These are phyloP conservation scores for Malacosoma neustria DNA, from an alignment of 2,888 invertebrate species.

Conservation along the genomic window DNA sequence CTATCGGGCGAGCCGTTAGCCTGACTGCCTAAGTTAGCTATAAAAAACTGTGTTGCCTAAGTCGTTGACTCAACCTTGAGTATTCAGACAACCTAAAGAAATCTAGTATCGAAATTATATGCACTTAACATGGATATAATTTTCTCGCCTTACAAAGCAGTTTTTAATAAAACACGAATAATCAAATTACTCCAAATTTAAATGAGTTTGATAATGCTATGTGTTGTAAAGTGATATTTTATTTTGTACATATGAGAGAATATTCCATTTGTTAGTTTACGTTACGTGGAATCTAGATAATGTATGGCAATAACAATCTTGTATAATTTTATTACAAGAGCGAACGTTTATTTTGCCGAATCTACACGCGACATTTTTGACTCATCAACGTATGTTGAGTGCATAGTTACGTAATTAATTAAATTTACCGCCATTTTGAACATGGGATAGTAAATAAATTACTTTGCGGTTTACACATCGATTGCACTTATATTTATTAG, in stretches of 20 bases:
- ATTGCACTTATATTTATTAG: background rate
- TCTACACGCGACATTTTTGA: constrained; percentile 14
- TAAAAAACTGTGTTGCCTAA: too few relatives aligned
- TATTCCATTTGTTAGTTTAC: background rate
- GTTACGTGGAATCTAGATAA: constrained; percentile 1
- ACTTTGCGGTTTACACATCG: background rate
- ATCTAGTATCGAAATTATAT: too few relatives aligned
- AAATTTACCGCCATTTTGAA: background rate
- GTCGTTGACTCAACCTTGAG: too few relatives aligned
- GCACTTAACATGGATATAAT: too few relatives aligned
- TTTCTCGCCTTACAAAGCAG: too few relatives aligned
- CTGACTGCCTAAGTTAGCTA: too few relatives aligned
- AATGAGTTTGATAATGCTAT: too few relatives aligned
- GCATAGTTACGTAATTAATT: background rate
- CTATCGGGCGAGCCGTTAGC: too few relatives aligned
- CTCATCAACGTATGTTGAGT: constrained; percentile 12
- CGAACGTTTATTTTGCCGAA: constrained; percentile 16
- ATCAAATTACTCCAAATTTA: too few relatives aligned
- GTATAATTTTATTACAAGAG: constrained; percentile 20
- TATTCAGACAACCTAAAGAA: too few relatives aligned
- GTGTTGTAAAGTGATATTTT: background rate
- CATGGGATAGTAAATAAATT: background rate
- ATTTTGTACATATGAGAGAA: background rate
- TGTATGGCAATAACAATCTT: constrained; percentile 10
- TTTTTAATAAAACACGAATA: too few relatives aligned